phyloP scores from a whole-genome alignment of 1,140 invertebrate species.

The Caenorhabditis latens region DNA sequence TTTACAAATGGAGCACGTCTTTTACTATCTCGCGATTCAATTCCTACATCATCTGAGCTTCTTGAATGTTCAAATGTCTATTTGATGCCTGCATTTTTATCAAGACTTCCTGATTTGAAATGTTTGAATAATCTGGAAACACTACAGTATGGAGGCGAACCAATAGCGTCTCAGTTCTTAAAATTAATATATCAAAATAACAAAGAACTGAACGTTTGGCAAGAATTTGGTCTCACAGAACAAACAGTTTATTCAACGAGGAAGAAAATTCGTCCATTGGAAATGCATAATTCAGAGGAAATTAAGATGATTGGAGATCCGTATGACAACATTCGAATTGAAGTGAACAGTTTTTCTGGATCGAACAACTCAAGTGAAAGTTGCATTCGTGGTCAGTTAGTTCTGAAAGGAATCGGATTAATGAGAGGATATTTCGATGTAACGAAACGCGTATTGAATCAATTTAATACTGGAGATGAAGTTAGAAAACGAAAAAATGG shows the following conservation, averaged over 20 bases:
- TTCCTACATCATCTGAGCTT: constrained; percentile 53
- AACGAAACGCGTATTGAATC: background rate
- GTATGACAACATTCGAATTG: constrained; percentile 50
- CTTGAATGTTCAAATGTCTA: constrained; percentile 49
- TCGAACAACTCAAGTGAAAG: background rate
- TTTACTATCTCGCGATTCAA: constrained; percentile 49
- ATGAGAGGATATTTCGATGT: constrained; percentile 58
- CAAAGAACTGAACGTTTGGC: background rate
- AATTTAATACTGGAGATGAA: constrained; percentile 17
- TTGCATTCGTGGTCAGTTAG: constrained; percentile 39
- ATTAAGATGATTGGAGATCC: constrained; percentile 14
- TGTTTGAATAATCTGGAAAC: constrained; percentile 51
- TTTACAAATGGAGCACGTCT: constrained; percentile 52
- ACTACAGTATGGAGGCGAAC: constrained; percentile 63
- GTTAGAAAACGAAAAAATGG: constrained; percentile 10
- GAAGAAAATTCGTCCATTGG: background rate
- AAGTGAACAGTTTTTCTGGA: constrained; percentile 4
- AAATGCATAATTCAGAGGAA: background rate
- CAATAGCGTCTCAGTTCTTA: constrained; percentile 1
- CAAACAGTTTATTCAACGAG: constrained; percentile 63
- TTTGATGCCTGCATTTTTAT: constrained; percentile 63
- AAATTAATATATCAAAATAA: background rate
- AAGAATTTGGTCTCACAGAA: constrained; percentile 65
- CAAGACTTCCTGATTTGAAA: constrained; percentile 21
- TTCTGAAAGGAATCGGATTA: constrained; percentile 44